phyloP scores from a whole-genome alignment of 2,888 invertebrate genomes.

The Watsonalla binaria region DNA sequence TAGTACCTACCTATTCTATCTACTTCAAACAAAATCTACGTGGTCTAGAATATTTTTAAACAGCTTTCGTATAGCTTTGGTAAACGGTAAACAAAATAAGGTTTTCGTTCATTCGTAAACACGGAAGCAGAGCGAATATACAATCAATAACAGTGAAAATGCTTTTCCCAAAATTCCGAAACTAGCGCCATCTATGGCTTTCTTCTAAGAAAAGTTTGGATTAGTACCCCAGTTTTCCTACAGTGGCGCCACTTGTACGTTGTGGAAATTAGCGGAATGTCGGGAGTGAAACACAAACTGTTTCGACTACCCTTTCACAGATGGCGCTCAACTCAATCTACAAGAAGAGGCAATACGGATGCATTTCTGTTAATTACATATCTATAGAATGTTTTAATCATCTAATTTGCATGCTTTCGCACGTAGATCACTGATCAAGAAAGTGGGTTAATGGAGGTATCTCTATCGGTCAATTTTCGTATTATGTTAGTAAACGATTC shows the following conservation, averaged over 20 bases:
- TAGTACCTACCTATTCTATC: too few species aligned
- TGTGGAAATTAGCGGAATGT: neutral
- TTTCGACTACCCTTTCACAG: slow-evolving; percentile 24
- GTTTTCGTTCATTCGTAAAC: slow-evolving; percentile 20
- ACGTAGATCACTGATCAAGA: too few species aligned
- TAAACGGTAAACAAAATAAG: neutral
- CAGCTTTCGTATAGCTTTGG: neutral
- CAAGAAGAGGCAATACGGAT: too few species aligned
- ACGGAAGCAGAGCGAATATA: slow-evolving; percentile 26
- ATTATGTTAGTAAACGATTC: too few species aligned
- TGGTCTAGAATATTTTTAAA: slow-evolving; percentile 10
- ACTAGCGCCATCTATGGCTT: slow-evolving; percentile 51
- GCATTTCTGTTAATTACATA: too few species aligned
- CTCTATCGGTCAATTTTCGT: too few species aligned
- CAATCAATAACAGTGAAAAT: slow-evolving; percentile 46
- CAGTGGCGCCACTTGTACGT: slow-evolving; percentile 22
- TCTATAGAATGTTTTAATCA: neutral
- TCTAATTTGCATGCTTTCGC: neutral
- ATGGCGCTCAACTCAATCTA: slow-evolving; percentile 27
- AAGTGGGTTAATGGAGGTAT: too few species aligned
- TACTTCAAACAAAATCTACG: too few species aligned
- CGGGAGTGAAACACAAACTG: slow-evolving; percentile 6
- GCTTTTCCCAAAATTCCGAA: slow-evolving; percentile 18
- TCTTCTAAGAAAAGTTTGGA: neutral
- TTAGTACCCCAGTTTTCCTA: slow-evolving; percentile 21